These are phyloP conservation scores for Rhynchophorus ferrugineus DNA, from an alignment of 1,140 invertebrate genomes.

Conservation along the genomic window DNA sequence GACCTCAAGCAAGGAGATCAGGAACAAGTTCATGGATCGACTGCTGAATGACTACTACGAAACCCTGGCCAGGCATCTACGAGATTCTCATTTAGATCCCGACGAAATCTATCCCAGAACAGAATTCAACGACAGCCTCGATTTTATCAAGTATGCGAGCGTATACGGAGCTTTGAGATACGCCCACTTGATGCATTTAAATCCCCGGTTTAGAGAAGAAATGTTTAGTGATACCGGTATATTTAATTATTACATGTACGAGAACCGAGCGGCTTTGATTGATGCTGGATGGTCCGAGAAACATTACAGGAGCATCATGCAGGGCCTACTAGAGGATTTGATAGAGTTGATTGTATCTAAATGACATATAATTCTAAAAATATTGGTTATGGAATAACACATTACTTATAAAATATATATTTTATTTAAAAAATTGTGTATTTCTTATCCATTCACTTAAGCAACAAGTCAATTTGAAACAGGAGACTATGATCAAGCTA, in stretches of 20 bases:
- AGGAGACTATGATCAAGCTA: no score
- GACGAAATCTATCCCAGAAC: conserved; percentile 4
- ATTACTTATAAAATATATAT: no score
- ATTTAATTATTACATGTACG: conserved; percentile 6
- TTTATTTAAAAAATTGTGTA: no score
- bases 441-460: no score
- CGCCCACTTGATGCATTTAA: background rate
- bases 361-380: no score
- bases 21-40: background rate
- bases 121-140: conserved; percentile 2
- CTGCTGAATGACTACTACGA: background rate
- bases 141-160: background rate
- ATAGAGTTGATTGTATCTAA: background rate
- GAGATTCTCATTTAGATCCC: conserved; percentile 7
- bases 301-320: conserved; percentile 7
- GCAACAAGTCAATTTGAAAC: no score
- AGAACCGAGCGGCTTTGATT: conserved; percentile 1
- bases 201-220: conserved; percentile 12
- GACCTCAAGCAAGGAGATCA: background rate
- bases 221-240: conserved; percentile 3
- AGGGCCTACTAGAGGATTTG: conserved; percentile 6
- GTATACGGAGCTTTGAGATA: conserved; percentile 2
- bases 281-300: conserved; percentile 4
- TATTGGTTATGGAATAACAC: no score
- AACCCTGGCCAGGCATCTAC: background rate